Evolutionary conservation across 1,140 invertebrate genomes (phyloP), one percentile per base, ranked within the genome.

Genomic region (Drosophila ambigua): DNA sequence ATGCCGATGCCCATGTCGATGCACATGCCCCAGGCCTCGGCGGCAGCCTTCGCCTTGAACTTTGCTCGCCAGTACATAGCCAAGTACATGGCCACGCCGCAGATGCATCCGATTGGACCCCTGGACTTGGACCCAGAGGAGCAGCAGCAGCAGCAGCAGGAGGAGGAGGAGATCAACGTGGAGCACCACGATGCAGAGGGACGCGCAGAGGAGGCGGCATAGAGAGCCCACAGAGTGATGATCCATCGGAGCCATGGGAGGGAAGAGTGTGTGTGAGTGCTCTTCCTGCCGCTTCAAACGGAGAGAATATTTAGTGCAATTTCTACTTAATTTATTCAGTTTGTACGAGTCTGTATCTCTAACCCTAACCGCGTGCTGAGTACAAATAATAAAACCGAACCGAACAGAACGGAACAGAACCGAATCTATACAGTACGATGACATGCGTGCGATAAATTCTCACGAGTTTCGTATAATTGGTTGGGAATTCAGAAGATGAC

Each of bases 111-210:
- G 20, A 31, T 31, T 31, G 31, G 31, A 24, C 4, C 23, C 23
- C 23, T 57, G 39, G 54, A 15, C 2, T 6, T 24, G 41, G 26
- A 20, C 2, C 9, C 43, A 9, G 44, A 48, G 44, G 13, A 20
- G 35, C 43, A 6, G 13, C 52, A 52, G 31, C 31, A 8, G n/a
- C 52, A 43, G 9, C 6, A 39, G 28, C 43, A 64, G 61, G 94
- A 94, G 6, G 95, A 96, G 79, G 95, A 96, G 84, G 95, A 95
- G 81, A 96, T 96, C 84, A 95, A 96, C 77, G 95, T 96, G 2
- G 95, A 96, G 69, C 95, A 95, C 63, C 26, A 28, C 20, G 95
- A 95, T 23, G 93, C 93, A 44, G 55, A 71, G 45, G 65, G 61
- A 66, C 23, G 66, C 26, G 58, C 59, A n/a, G 72, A 66, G 73